Conservation (phyloP, 2,113 vertebrate genomes). For the Murina feae region DNA sequence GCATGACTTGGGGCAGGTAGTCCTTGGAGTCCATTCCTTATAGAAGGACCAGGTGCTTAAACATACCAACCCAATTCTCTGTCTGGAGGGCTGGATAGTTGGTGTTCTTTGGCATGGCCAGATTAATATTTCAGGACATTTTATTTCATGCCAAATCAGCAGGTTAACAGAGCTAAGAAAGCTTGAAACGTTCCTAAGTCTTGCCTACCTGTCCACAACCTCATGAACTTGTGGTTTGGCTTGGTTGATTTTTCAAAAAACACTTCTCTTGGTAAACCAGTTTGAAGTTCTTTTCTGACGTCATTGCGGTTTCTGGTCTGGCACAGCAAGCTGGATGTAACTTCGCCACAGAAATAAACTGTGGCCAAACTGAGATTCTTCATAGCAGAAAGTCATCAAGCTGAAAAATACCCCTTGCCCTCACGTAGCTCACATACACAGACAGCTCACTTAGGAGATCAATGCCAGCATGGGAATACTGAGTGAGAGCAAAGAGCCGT, state of each 20-base stretch:
- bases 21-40: neutral
- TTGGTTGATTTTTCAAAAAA: conserved; percentile 37
- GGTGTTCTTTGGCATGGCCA: neutral
- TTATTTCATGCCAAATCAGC: conserved; percentile 10
- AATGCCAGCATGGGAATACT: neutral
- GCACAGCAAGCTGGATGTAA: conserved; percentile 19
- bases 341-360: conserved; percentile 26
- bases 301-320: conserved; percentile 45
- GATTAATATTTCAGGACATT: neutral
- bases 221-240: conserved; percentile 58
- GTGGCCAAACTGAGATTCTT: conserved; percentile 22
- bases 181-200: conserved; percentile 5
- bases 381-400: neutral
- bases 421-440: neutral
- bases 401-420: neutral
- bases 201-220: conserved; percentile 42
- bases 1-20: neutral
- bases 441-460: neutral
- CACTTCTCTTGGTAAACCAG: conserved; percentile 49
- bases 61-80: neutral
- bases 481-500: neutral
- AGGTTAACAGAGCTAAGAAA: conserved; percentile 10
- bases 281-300: conserved; percentile 43
- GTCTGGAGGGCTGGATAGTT: neutral
- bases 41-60: neutral